Percentiles rank a stretch among this genome's conserved stretches.
Evolutionary conservation across 2,797 vertebrate genomes (phyloP).

Genomic region (Taenioides sp.): DNA sequence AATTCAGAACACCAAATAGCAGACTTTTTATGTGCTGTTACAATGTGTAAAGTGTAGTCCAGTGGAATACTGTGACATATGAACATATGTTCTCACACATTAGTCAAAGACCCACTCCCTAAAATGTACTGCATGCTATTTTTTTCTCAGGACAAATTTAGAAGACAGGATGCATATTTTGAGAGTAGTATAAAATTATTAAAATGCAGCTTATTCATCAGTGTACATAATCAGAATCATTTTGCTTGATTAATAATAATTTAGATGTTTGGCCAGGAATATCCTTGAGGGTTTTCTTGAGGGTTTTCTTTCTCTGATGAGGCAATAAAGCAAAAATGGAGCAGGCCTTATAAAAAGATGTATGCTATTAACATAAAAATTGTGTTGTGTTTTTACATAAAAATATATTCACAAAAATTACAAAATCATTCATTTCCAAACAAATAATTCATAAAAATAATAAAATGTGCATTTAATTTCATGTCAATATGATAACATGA

Average conservation of each 20-base stretch:
- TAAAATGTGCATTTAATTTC: background rate
- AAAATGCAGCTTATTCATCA: constrained; percentile 29
- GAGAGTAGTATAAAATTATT: constrained; percentile 14
- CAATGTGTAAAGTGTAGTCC: background rate
- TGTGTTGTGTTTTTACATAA: background rate
- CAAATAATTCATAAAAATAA: no score
- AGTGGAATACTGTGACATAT: constrained; percentile 5
- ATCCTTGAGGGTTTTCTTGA: constrained; percentile 4
- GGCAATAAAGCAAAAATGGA: background rate
- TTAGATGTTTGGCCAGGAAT: constrained; percentile 21
- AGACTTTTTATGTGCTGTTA: background rate
- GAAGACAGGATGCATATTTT: constrained; percentile 25
- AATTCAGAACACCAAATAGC: background rate
- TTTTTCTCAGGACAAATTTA: constrained; percentile 61
- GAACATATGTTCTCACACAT: constrained; percentile 17
- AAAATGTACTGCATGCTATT: constrained; percentile 52
- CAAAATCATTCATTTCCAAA: no score
- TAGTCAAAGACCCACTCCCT: constrained; percentile 25
- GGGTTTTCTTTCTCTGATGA: constrained; percentile 2
- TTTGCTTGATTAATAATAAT: constrained; percentile 11
- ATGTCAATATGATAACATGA: background rate
- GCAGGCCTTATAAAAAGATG: background rate
- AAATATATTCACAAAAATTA: no score
- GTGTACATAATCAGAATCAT: constrained; percentile 6
- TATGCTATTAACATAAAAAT: background rate